Evolutionary conservation across 2,797 vertebrate genomes (phyloP).

Genomic region (Esox masquinongy): DNA sequence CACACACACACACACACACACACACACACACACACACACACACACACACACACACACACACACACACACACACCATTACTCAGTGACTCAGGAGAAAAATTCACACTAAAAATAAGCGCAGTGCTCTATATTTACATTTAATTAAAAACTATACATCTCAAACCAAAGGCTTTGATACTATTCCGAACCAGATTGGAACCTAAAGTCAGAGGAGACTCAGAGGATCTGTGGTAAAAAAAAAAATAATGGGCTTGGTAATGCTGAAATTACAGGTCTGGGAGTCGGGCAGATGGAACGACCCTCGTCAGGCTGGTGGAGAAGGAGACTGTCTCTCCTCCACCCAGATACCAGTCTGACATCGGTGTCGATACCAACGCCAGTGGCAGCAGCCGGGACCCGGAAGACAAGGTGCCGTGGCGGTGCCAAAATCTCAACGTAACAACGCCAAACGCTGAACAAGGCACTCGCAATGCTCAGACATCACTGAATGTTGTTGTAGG

Average conservation of each 20-base stretch:
- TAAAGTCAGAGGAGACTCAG: slow-evolving; percentile 34
- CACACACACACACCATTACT: slow-evolving; percentile 10
- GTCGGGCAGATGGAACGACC: slow-evolving; percentile 31
- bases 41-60: slow-evolving; percentile 15
- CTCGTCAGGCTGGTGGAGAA: slow-evolving; percentile 39
- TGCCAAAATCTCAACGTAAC: background rate
- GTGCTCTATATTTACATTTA: slow-evolving; percentile 48
- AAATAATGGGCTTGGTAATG: slow-evolving; percentile 18
- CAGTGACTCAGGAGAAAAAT: slow-evolving; percentile 23
- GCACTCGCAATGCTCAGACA: background rate
- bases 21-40: no score
- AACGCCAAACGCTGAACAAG: background rate
- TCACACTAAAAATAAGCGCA: slow-evolving; percentile 39
- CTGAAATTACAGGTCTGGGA: slow-evolving; percentile 61
- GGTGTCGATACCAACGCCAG: slow-evolving; percentile 3
- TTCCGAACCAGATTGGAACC: slow-evolving; percentile 46
- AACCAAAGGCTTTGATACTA: slow-evolving; percentile 44
- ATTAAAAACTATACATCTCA: slow-evolving; percentile 45
- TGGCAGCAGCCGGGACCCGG: background rate
- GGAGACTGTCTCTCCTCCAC: slow-evolving; percentile 46
- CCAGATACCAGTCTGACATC: slow-evolving; percentile 17
- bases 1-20: no score
- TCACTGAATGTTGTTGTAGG: background rate
- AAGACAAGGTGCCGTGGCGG: background rate
- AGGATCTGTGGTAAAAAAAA: slow-evolving; percentile 32